Evolutionary conservation across 2,888 invertebrate genomes (phyloP), one percentile per base, ranked within the genome.

Genomic region (Pegoplata infirma): DNA sequence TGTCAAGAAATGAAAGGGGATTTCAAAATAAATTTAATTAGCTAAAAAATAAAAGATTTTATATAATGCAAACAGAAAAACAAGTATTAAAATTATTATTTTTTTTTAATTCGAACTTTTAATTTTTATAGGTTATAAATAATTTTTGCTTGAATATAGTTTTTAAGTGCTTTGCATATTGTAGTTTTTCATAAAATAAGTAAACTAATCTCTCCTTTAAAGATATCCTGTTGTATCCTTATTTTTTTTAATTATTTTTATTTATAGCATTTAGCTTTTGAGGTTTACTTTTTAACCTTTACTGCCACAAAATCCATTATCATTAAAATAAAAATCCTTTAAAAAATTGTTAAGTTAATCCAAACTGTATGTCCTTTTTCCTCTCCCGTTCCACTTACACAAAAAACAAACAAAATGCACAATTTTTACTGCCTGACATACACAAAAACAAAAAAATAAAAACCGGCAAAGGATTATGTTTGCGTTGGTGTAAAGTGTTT

Each of bases 331-430:
- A 61, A 72, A 47, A 77, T 63, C 68, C 77, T 53, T 73, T 64
- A 67, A 67, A 73, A 75, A 58, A 69, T 69, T 77, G 68, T 53
- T 19, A 77, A 73, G 73, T 77, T 77, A 77, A 77, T 77, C 77
- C 77, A 58, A 68, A 44, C 28, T 73, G 56, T 56, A 44, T 14
- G 58, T 59, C 51, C 46, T 51, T 77, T 61, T 47, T 53, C 21
- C 19, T n/a, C 17, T n/a, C 36, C 32, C 14, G 40, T 16, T 12
- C 12, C 25, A 21, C 25, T 21, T 17, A 55, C 32, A 23, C 49
- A 49, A 1, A 16, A 28, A 23, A 10, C 6, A 5, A 14, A 58
- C 66, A 72, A 71, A 80, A 63, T 68, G 49, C 40, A 63, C 67
- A 63, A 67, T 80, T 55, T 56, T 28, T 56, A 25, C 25, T 47